phyloP scores from a whole-genome alignment of 1,140 invertebrate genomes.

The Battus philenor region DNA sequence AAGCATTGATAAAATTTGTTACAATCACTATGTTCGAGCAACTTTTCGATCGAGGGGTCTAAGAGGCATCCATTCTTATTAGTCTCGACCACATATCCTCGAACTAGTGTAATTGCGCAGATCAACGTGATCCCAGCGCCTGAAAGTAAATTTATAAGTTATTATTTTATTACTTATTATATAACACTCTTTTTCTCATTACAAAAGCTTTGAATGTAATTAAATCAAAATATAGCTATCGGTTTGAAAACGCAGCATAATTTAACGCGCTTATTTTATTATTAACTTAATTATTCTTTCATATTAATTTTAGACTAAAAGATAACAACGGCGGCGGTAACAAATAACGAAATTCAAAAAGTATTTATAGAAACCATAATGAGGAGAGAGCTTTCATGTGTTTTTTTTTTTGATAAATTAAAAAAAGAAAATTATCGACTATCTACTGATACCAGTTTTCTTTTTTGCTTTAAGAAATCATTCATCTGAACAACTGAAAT shows the following conservation, averaged over 20 bases:
- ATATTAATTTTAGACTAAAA: background rate
- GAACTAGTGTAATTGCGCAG: slow-evolving; percentile 33
- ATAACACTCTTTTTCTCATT: background rate
- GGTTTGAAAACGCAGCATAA: background rate
- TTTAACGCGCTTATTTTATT: background rate
- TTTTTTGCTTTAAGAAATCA: too few species aligned
- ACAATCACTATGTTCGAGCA: slow-evolving; percentile 35
- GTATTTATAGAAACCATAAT: too few species aligned
- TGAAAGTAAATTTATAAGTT: slow-evolving; percentile 34
- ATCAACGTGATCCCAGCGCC: slow-evolving; percentile 37
- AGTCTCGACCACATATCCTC: slow-evolving; percentile 20
- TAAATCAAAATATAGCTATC: background rate
- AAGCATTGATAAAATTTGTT: slow-evolving; percentile 45
- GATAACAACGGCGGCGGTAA: too few species aligned
- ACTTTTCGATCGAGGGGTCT: slow-evolving; percentile 11
- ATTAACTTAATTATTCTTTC: background rate
- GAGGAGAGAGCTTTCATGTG: too few species aligned
- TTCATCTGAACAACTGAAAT: too few species aligned
- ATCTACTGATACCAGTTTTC: too few species aligned
- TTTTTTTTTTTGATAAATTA: too few species aligned
- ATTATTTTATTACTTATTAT: background rate
- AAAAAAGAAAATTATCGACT: too few species aligned
- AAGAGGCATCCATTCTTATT: slow-evolving; percentile 20
- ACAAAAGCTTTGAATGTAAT: background rate
- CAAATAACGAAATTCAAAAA: too few species aligned